Evolutionary conservation across 2,888 invertebrate species (phyloP).

Genomic region (Drosophila ustulata): DNA sequence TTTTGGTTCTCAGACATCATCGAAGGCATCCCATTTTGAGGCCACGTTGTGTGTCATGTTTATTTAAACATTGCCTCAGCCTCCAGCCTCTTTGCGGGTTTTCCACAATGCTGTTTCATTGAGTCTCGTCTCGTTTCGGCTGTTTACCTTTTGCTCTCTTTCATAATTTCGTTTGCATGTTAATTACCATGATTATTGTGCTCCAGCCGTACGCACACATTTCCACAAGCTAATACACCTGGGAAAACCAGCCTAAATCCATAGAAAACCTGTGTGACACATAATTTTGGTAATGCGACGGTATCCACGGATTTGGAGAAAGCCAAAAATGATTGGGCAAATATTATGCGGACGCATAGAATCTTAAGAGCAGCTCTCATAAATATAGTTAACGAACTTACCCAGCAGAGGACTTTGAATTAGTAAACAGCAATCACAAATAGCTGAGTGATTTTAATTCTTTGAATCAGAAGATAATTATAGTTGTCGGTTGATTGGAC

Average conservation of each 20-base stretch:
- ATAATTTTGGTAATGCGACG: conserved; percentile 27
- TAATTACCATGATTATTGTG: conserved; percentile 80
- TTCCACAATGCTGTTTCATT: conserved; percentile 71
- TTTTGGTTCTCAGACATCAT: conserved; percentile 66
- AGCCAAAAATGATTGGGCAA: conserved; percentile 48
- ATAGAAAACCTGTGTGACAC: conserved; percentile 32
- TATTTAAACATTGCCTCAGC: conserved; percentile 59
- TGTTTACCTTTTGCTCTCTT: conserved; percentile 63
- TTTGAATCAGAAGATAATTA: conserved; percentile 5
- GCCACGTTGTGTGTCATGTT: conserved; percentile 65
- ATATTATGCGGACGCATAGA: conserved; percentile 45
- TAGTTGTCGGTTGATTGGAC: conserved; percentile 33
- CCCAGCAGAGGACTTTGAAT: background rate
- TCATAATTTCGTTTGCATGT: conserved; percentile 81
- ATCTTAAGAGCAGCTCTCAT: background rate
- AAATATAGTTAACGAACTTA: background rate
- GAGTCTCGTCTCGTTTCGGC: conserved; percentile 24
- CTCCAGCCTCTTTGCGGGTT: conserved; percentile 30
- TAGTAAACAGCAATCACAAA: too few species aligned
- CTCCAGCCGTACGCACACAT: conserved; percentile 56
- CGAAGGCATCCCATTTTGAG: conserved; percentile 48
- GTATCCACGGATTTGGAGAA: conserved; percentile 20
- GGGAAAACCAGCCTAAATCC: conserved; percentile 47
- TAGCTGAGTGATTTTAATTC: background rate
- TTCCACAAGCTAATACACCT: conserved; percentile 53